A percentile compares a stretch with the other conserved stretches of the same genome.
Evolutionary conservation across 2,113 vertebrate species (phyloP).

Genomic region (Setophaga petechia): DNA sequence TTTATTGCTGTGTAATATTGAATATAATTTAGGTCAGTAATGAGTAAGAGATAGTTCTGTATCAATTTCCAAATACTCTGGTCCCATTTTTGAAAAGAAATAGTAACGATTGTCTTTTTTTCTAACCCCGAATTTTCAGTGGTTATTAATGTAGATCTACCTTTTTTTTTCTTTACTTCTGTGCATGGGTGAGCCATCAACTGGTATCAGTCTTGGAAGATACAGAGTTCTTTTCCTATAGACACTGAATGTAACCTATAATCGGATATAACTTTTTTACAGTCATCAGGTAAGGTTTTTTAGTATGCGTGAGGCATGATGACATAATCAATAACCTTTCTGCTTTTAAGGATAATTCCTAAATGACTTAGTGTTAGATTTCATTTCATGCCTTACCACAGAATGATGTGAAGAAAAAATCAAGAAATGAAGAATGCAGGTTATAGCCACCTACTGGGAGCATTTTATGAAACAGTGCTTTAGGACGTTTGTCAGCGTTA

Average conservation of each 20-base stretch:
- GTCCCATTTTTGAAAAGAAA: not conserved
- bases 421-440: not conserved
- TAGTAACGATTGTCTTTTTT: not conserved
- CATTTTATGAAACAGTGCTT: not conserved
- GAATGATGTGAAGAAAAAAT: not conserved
- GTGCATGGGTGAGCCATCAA: not conserved
- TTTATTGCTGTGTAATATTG: not conserved
- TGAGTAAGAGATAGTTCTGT: not conserved
- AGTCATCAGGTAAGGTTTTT: not conserved
- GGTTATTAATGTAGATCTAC: not conserved
- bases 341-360: not conserved
- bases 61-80: not conserved
- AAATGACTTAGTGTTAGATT: not conserved
- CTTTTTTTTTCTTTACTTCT: not conserved
- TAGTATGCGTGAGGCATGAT: not conserved
- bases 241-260: not conserved
- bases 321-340: not conserved
- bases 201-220: not conserved
- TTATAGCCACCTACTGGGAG: not conserved
- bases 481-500: not conserved
- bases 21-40: not conserved
- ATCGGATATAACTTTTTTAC: not conserved
- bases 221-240: not conserved
- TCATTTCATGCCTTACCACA: not conserved
- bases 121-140: not conserved